Conservation (phyloP, 2,888 invertebrate species). For the Coleophora flavipennella region DNA sequence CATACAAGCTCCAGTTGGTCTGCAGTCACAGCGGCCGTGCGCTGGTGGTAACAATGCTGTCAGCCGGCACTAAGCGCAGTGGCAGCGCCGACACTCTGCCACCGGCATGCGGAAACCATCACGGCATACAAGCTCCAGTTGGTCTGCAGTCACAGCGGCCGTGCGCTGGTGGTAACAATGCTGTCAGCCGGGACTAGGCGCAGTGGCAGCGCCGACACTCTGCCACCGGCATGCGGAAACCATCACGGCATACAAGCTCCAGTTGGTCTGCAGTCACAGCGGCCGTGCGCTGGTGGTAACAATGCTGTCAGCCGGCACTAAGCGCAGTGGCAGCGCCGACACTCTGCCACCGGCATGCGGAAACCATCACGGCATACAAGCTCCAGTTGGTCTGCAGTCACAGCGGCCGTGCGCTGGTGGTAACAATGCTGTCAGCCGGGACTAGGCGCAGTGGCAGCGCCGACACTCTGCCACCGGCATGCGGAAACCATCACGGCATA, state of each 20-base stretch:
- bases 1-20: too few relatives aligned
- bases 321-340: conserved; percentile 86
- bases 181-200: conserved; percentile 88
- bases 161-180: conserved; percentile 90
- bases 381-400: too few relatives aligned
- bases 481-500: conserved; percentile 83
- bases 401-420: too few relatives aligned
- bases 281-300: conserved; percentile 93
- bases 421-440: conserved; percentile 87
- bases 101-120: conserved; percentile 83
- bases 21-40: too few relatives aligned
- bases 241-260: too few relatives aligned
- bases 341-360: conserved; percentile 78
- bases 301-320: conserved; percentile 86
- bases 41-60: conserved; percentile 89
- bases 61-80: conserved; percentile 89
- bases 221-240: conserved; percentile 77
- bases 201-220: conserved; percentile 86
- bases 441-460: conserved; percentile 87
- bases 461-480: conserved; percentile 79
- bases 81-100: conserved; percentile 80
- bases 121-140: too few relatives aligned
- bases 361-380: conserved; percentile 85
- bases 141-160: too few relatives aligned
- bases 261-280: too few relatives aligned